phyloP scores from a whole-genome alignment of 2,113 vertebrate species.

The Callipepla squamata region DNA sequence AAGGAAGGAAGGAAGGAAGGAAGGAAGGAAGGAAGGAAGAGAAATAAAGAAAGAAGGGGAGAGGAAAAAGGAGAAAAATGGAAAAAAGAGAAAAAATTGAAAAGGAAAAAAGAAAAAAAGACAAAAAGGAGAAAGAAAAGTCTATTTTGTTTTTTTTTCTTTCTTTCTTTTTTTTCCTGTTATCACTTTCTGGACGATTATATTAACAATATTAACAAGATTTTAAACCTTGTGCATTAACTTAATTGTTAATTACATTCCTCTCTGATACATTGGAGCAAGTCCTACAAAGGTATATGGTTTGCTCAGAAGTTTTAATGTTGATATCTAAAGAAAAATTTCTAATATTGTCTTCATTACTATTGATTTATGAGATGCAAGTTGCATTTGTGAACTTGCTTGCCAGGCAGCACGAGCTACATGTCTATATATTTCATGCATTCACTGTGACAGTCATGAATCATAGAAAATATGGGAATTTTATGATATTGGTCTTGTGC shows the following conservation, averaged over 20 bases:
- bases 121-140: too few species aligned
- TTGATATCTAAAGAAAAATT: not conserved
- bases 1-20: too few species aligned
- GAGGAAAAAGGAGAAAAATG: not conserved
- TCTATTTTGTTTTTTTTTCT: not conserved
- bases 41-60: too few species aligned
- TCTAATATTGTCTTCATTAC: not conserved
- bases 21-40: too few species aligned
- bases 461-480: rapidly evolving
- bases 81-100: not conserved
- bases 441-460: not conserved
- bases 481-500: not conserved
- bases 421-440: not conserved
- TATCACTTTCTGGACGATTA: not conserved
- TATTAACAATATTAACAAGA: not conserved
- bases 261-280: not conserved
- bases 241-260: not conserved
- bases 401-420: not conserved
- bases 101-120: not conserved
- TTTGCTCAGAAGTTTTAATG: not conserved
- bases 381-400: not conserved
- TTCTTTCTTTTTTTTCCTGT: rapidly evolving
- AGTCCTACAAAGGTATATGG: not conserved
- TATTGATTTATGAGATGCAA: not conserved
- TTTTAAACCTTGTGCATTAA: not conserved